Conservation (phyloP, 1,140 invertebrate species). For the Drosophila nigromelanica region DNA sequence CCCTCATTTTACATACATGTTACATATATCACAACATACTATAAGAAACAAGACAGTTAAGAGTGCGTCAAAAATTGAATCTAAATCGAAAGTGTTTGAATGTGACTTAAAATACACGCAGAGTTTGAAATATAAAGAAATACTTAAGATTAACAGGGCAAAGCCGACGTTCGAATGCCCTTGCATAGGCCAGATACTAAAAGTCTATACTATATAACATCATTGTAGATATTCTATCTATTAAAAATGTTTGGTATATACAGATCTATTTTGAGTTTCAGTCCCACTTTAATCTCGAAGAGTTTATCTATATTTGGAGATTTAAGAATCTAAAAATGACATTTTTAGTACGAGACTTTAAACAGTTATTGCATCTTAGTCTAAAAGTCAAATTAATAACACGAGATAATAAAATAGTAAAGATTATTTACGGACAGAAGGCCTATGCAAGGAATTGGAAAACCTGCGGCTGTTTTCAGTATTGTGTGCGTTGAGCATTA, state of each 20-base stretch:
- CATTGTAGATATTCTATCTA: constrained; percentile 14
- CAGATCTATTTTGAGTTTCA: not conserved
- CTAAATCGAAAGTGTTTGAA: constrained; percentile 2
- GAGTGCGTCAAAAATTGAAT: constrained; percentile 9
- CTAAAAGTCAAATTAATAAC: not conserved
- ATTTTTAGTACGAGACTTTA: not conserved
- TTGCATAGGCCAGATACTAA: constrained; percentile 9
- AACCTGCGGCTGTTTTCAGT: not conserved
- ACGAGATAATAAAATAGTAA: not conserved
- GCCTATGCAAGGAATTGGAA: constrained; percentile 13
- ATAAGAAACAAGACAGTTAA: constrained; percentile 13
- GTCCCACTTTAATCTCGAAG: too few species aligned
- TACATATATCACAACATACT: constrained; percentile 49
- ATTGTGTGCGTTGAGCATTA: constrained; percentile 37
- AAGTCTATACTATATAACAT: constrained; percentile 3
- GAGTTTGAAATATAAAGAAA: constrained; percentile 7
- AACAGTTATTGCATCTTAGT: not conserved
- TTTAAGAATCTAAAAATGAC: too few species aligned
- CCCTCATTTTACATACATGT: constrained; percentile 10
- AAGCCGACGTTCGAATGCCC: constrained; percentile 15
- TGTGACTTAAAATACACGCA: constrained; percentile 7
- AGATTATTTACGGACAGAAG: not conserved
- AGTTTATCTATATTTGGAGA: too few species aligned
- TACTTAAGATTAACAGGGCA: constrained; percentile 16
- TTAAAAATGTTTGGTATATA: constrained; percentile 1